Percentiles rank a stretch among this genome's conserved stretches.
Conservation (phyloP, 2,888 invertebrate species). For the Caenorhabditis afra region DNA sequence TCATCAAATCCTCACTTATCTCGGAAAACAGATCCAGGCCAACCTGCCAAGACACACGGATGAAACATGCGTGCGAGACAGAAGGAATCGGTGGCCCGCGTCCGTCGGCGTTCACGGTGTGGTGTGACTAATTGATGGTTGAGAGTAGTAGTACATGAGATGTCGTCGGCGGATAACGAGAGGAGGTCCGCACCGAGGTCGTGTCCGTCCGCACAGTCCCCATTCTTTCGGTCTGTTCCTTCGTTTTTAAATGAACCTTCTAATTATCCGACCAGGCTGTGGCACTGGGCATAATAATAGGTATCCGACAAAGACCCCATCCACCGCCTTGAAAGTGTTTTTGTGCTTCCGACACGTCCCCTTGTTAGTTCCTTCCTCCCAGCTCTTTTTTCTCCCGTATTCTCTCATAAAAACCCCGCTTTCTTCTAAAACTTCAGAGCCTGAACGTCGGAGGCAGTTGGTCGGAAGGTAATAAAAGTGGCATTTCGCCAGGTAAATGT, state of each 20-base stretch:
- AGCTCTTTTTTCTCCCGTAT: background rate
- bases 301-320: slow-evolving; percentile 15
- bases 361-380: background rate
- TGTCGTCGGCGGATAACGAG: slow-evolving; percentile 58
- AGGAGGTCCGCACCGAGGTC: slow-evolving; percentile 38
- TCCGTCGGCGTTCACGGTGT: slow-evolving; percentile 60
- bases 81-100: slow-evolving; percentile 53
- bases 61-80: slow-evolving; percentile 15
- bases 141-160: slow-evolving; percentile 63
- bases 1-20: slow-evolving; percentile 50
- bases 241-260: slow-evolving; percentile 36
- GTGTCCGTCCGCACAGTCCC: slow-evolving; percentile 23
- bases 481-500: slow-evolving; percentile 23
- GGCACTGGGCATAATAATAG: slow-evolving; percentile 40
- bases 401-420: background rate
- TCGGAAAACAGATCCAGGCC: slow-evolving; percentile 54
- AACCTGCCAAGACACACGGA: slow-evolving; percentile 29
- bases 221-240: background rate
- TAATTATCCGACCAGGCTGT: slow-evolving; percentile 32
- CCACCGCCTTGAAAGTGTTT: background rate
- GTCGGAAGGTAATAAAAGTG: slow-evolving; percentile 40
- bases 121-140: slow-evolving; percentile 65
- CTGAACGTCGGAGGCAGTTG: slow-evolving; percentile 26
- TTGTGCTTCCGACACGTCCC: slow-evolving; percentile 13
- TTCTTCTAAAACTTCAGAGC: slow-evolving; percentile 12